A percentile compares a stretch with the other conserved stretches of the same genome.
Evolutionary conservation across 2,888 invertebrate species (phyloP).

Genomic region (Plebejus anna): DNA sequence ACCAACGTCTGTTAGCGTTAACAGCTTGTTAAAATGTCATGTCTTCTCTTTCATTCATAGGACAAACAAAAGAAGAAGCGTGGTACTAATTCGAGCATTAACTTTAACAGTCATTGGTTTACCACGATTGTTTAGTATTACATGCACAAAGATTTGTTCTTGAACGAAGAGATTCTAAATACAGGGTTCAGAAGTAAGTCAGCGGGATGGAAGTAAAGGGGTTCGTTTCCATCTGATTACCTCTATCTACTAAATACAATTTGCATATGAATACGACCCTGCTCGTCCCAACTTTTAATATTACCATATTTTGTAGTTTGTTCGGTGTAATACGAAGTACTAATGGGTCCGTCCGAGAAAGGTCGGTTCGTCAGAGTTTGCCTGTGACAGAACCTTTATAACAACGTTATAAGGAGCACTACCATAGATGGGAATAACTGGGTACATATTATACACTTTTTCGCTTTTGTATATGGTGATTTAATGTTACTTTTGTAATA

Average conservation of each 20-base stretch:
- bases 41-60: too few relatives aligned
- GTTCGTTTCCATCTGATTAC: conserved; percentile 23
- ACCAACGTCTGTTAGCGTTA: too few relatives aligned
- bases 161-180: not conserved
- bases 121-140: not conserved
- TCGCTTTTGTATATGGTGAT: not conserved
- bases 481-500: not conserved
- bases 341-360: not conserved
- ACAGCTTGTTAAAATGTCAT: too few relatives aligned
- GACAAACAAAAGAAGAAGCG: too few relatives aligned
- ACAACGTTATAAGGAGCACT: not conserved
- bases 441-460: not conserved
- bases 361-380: not conserved
- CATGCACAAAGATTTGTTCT: not conserved
- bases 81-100: too few relatives aligned
- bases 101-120: too few relatives aligned
- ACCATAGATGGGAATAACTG: not conserved
- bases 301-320: conserved; percentile 7
- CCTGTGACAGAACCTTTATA: not conserved
- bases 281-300: conserved; percentile 14
- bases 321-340: not conserved
- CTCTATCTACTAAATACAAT: conserved; percentile 20
- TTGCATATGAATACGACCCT: conserved; percentile 24
- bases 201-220: conserved; percentile 17
- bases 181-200: conserved; percentile 23